Evolutionary conservation across 2,797 vertebrate species (phyloP).

Genomic region (Nannoperca australis): DNA sequence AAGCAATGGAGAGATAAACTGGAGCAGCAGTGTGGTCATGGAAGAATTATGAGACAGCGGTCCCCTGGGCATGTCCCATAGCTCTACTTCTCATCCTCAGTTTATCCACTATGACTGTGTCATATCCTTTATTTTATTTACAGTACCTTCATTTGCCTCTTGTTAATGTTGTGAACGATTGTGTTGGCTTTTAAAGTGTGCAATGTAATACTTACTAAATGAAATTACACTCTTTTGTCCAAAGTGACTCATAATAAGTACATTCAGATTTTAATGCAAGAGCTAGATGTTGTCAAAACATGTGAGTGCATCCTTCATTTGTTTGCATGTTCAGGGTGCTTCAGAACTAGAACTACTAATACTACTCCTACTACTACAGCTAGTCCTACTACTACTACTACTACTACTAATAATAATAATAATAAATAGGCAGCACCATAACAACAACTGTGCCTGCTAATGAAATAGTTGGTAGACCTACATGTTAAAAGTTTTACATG

Average conservation of each 20-base stretch:
- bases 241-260: neutral
- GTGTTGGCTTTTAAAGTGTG: neutral
- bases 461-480: neutral
- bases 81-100: neutral
- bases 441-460: neutral
- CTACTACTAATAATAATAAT: neutral
- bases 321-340: neutral
- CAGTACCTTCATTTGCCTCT: neutral
- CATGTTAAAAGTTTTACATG: too few relatives aligned
- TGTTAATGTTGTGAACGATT: neutral
- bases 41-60: constrained; percentile 32
- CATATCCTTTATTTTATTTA: too few relatives aligned
- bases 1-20: constrained; percentile 34
- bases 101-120: neutral
- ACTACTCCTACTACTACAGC: too few relatives aligned
- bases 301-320: too few relatives aligned
- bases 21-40: constrained; percentile 31
- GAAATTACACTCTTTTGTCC: too few relatives aligned
- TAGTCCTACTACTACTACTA: too few relatives aligned
- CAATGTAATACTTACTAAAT: too few relatives aligned
- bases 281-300: too few relatives aligned
- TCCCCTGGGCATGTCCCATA: constrained; percentile 3
- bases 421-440: neutral
- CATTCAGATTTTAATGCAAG: too few relatives aligned
- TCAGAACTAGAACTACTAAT: too few relatives aligned